Evolutionary conservation across 2,113 vertebrate genomes (phyloP), one percentile per base, ranked within the genome.

Genomic region (Epinephelus lanceolatus): DNA sequence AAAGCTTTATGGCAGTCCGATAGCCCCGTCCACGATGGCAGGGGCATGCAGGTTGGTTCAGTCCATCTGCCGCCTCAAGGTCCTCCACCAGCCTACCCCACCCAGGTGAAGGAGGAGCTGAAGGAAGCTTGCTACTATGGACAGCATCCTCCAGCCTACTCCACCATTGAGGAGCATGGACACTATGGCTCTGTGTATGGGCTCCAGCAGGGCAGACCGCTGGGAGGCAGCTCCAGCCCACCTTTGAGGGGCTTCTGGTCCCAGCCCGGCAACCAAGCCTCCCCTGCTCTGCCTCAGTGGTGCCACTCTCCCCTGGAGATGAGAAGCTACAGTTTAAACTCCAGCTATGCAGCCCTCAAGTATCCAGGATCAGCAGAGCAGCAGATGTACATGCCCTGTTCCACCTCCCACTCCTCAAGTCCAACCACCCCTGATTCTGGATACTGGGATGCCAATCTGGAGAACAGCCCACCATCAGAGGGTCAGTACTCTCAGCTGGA

Each of bases 341-440:
- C 72, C 57, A 55, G 42, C 23, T 84, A 86, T 49, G 52, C 65
- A 21, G 25, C 70, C 27, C 61, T 81, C 56, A 63, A 83, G 73
- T 87, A 90, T n/a, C 83, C 90, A 0, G 68, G 73, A 18, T 71
- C 84, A 55, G 52, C 78, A 21, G 91, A 93, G 74, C 91, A 91
- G 68, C 88, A 81, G 49, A 27, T 73, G 17, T 86, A 72, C 56
- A 55, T 40, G 30, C 49, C 70, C 47, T 4, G 47, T 37, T 57
- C 81, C 33, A 59, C 23, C 42, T 84, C 82, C 40, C 81, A 87
- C 59, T 69, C 87, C n/a, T 86, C 84, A 42, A 93, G 86, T 37
- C 92, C 94, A 9, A 86, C 89, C 82, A 94, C 93, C 5, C 92
- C 91, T 0, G 94, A 93, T 55, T 93, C 93, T 10, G 91, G 92